phyloP scores from a whole-genome alignment of 2,888 invertebrate genomes.

The Buathra laborator region DNA sequence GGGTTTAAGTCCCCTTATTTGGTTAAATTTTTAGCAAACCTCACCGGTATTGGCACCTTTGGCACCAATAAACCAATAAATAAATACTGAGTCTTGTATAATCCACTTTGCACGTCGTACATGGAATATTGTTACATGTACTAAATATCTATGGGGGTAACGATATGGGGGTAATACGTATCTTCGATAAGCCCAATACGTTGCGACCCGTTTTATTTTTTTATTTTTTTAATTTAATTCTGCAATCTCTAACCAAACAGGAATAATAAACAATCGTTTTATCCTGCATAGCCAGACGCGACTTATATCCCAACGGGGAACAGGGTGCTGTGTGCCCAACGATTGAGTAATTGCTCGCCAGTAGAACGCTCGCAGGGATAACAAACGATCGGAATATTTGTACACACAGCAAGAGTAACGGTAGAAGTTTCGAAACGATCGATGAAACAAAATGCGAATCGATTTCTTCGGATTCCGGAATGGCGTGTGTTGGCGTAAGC shows the following conservation, averaged over 20 bases:
- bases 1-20: no score
- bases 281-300: conserved; percentile 23
- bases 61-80: no score
- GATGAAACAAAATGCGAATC: conserved; percentile 56
- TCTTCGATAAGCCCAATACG: not conserved
- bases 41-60: no score
- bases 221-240: not conserved
- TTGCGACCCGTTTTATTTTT: no score
- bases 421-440: conserved; percentile 40
- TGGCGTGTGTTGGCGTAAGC: conserved; percentile 41
- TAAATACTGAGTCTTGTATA: no score
- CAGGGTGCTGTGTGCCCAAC: conserved; percentile 15
- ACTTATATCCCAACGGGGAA: conserved; percentile 30
- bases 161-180: not conserved
- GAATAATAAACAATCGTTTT: conserved; percentile 40
- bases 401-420: conserved; percentile 7
- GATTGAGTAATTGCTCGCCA: conserved; percentile 53
- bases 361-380: conserved; percentile 3
- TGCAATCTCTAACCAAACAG: conserved; percentile 28
- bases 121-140: not conserved
- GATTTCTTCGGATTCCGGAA: conserved; percentile 56
- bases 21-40: no score
- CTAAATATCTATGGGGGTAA: conserved; percentile 25
- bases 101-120: no score
- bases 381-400: conserved; percentile 32